Evolutionary conservation across 2,888 invertebrate species (phyloP).

Genomic region (Sarcophaga caerulescens): DNA sequence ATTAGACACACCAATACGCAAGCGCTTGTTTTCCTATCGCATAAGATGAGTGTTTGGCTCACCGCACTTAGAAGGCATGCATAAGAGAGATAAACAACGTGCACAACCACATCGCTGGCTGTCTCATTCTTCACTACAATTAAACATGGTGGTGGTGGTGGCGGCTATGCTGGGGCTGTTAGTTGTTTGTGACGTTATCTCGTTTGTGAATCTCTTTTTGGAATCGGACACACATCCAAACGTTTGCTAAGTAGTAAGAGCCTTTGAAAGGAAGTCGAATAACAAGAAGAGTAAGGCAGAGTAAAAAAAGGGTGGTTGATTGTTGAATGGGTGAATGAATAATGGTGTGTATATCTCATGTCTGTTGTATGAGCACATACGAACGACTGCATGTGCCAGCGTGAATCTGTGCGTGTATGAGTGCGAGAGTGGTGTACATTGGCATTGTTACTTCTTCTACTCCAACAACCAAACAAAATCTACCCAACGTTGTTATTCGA

Average conservation of each 20-base stretch:
- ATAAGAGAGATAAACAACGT: neutral
- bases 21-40: constrained; percentile 69
- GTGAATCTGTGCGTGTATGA: neutral
- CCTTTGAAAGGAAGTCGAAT: neutral
- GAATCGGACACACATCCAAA: neutral
- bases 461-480: constrained; percentile 18
- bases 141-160: constrained; percentile 37
- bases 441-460: constrained; percentile 51
- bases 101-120: neutral
- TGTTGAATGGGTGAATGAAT: constrained; percentile 36
- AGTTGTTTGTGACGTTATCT: constrained; percentile 26
- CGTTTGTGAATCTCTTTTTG: constrained; percentile 41
- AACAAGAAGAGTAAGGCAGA: neutral
- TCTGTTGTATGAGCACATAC: constrained; percentile 7
- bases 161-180: neutral
- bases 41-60: neutral
- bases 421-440: constrained; percentile 31
- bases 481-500: constrained; percentile 58
- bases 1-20: constrained; percentile 74
- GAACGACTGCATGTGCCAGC: neutral
- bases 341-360: constrained; percentile 24
- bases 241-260: constrained; percentile 38
- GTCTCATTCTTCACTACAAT: constrained; percentile 21
- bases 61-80: neutral
- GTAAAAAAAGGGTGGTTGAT: constrained; percentile 25